Conservation (phyloP, 1,140 invertebrate species). For the Euglossa dilemma region DNA sequence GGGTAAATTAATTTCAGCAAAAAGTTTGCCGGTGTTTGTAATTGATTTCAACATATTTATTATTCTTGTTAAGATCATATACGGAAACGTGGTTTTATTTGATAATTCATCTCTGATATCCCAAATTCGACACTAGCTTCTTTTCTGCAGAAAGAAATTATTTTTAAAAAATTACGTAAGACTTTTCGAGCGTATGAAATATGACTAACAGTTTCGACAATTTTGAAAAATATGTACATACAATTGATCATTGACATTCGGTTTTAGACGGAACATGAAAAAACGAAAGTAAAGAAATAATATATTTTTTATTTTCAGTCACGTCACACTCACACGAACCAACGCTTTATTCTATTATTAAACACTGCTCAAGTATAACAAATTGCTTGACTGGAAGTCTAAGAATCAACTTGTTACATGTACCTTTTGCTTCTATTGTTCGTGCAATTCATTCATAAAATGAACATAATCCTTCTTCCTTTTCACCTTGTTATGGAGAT, state of each 20-base stretch:
- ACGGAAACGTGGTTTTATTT: too few species aligned
- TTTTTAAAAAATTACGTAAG: background rate
- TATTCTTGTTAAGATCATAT: background rate
- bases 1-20: too few species aligned
- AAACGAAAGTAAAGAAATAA: background rate
- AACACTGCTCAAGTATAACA: background rate
- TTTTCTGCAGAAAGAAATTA: background rate
- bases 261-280: too few species aligned
- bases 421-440: too few species aligned
- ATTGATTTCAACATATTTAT: background rate
- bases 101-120: background rate
- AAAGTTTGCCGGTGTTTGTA: too few species aligned
- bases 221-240: too few species aligned
- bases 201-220: background rate
- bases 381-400: background rate
- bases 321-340: background rate
- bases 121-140: background rate
- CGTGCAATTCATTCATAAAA: too few species aligned
- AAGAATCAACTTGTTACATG: background rate
- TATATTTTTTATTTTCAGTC: background rate
- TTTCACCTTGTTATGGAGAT: too few species aligned
- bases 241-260: accelerated
- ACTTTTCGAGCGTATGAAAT: background rate
- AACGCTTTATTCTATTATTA: background rate
- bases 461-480: too few species aligned